Base-by-base conservation (phyloP, 2,113 vertebrate species). In the Alethe diademata region DNA sequence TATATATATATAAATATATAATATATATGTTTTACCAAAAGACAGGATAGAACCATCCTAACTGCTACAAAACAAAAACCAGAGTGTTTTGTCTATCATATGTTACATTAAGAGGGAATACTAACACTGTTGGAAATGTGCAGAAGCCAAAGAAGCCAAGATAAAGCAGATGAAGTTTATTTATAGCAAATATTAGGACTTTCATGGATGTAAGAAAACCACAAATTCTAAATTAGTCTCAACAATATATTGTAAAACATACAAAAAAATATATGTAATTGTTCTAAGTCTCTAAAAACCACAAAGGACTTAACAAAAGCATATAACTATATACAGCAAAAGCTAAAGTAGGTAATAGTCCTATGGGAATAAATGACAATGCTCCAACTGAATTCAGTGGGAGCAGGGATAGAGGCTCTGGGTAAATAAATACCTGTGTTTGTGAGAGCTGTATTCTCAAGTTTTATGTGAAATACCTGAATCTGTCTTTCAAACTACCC, bases 121-220 rank as follows among this genome's bases (percentile, higher is more conserved):
- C 33, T 86, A 92, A 88, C 19, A 78, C 66, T 85, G 62, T 69
- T 57, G 80, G 51, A 65, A 93, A 89, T 28, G 22, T 84, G 56
- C 53, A 90, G 36, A 88, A 92, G 42, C 29, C 23, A 62, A 83
- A 58, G 38, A 12, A 90, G 51, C 10, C 72, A 94, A 92, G 95
- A 91, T 42, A 88, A 93, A 93, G 56, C 72, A 89, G 65, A 88
- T 56, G 3, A 83, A 74, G 43, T 71, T 78, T 78, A 89, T 93
- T 91, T 78, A 87, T 42, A 60, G 57, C 43, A 84, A 92, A 95
- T 89, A 95, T 79, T 96, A 65, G 66, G 53, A 81, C 57, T 89
- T 88, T 24, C 2, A 3, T 11, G 72, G 43, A 92, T 62, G 43
- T 18, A 91, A 1, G 3, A 88, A 92, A 89, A 19, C 4, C 35